phyloP scores from a whole-genome alignment of 2,113 vertebrate genomes.

The sheep (Ovis aries) region DNA sequence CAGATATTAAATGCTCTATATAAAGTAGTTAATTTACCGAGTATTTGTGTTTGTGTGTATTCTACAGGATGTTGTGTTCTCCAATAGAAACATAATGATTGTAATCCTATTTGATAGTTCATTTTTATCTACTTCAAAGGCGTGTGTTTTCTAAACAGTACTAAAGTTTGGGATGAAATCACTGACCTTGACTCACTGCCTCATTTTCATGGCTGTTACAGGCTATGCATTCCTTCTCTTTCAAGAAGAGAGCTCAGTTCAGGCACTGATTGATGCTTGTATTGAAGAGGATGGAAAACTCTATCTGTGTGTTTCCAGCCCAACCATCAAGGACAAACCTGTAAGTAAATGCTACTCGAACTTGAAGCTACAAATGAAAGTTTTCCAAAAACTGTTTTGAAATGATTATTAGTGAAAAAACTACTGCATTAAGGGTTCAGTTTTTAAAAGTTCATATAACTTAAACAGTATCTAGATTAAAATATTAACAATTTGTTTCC shows the following conservation, averaged over 20 bases:
- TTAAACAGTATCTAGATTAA: slow-evolving; percentile 25
- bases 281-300: slow-evolving; percentile 98
- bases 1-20: background rate
- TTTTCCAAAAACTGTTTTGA: slow-evolving; percentile 57
- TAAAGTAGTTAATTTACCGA: background rate
- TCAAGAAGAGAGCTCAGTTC: slow-evolving; percentile 98
- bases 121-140: background rate
- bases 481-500: slow-evolving; percentile 35
- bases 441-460: slow-evolving; percentile 53
- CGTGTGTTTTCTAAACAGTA: background rate
- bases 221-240: slow-evolving; percentile 99
- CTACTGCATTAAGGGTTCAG: background rate
- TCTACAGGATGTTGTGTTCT: background rate
- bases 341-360: slow-evolving; percentile 82
- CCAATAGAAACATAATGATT: background rate
- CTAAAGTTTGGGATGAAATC: background rate
- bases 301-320: slow-evolving; percentile 98
- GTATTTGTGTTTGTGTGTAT: background rate
- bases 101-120: background rate
- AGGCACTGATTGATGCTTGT: slow-evolving; percentile 96
- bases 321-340: slow-evolving; percentile 99
- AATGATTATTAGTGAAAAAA: slow-evolving; percentile 33
- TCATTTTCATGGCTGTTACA: slow-evolving; percentile 70
- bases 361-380: slow-evolving; percentile 33
- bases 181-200: background rate